Base-by-base conservation (phyloP, 2,888 invertebrate species). In the Falcaria lacertinaria region DNA sequence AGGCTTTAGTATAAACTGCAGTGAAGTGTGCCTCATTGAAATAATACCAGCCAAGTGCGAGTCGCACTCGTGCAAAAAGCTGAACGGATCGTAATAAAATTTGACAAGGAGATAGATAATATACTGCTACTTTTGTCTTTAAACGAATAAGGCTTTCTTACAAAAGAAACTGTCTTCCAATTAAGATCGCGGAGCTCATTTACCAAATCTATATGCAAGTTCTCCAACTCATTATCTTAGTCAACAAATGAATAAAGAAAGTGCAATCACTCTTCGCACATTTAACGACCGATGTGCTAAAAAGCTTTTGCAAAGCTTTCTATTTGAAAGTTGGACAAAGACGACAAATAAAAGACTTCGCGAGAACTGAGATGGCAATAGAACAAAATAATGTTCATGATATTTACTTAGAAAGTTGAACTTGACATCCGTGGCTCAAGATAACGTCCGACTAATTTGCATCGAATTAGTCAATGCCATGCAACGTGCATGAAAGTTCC, bases 311-410 rank as follows among this genome's bases (percentile, higher is more conserved):
- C 48, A 36, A 33, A 42, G 51, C 60, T 64, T 60, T 61, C 61
- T 57, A 51, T 44, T 45, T 42, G 65, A 65, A 64, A 65, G 68
- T 60, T 50, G 17, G 32, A 11, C 28, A 11, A 28, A 28, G 11
- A 28, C 25, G 42, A 41, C 25, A 43, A 42, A 25, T 43, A 42
- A 37, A 36, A 44, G 28, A 14, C 44, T 35, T 41, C 41, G 34
- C 36, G 32, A 13, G 22, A 39, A n/a, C n/a, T n/a, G n/a, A n/a
- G n/a, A n/a, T 33, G 35, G 19, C n/a, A 33, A 25, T 35, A 8
- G 28, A 40, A 40, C 39, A 40, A 33, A 32, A 22, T 41, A 33
- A 38, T 2, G 39, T 39, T 37, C 33, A 11, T 1, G 8, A 11
- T 28, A 28, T 11, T 7, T 28, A 28, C 28, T 4, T 28, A 28